These are phyloP conservation scores for Tethea ocularis DNA, from an alignment of 2,888 invertebrate species.

Conservation along the genomic window DNA sequence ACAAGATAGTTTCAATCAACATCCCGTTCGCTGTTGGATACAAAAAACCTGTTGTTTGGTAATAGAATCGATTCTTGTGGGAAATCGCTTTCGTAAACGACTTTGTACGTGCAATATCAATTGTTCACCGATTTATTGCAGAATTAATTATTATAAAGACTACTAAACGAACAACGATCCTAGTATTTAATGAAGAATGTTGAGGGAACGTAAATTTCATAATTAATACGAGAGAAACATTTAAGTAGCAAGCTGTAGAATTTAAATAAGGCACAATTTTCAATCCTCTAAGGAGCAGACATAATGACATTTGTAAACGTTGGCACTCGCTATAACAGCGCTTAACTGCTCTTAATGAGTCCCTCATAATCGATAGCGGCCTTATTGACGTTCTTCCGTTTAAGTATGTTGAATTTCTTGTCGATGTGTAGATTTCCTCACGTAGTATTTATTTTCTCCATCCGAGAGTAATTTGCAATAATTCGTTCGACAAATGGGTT, in stretches of 20 bases:
- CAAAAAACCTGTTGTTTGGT: slow-evolving; percentile 38
- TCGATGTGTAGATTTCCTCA: not conserved
- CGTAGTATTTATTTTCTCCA: not conserved
- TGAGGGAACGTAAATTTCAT: slow-evolving; percentile 1
- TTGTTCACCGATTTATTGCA: slow-evolving; percentile 8
- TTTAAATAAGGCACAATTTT: not conserved
- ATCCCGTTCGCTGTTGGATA: slow-evolving; percentile 25
- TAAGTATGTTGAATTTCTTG: slow-evolving; percentile 4
- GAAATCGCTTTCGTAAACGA: slow-evolving; percentile 34
- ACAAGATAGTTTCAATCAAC: slow-evolving; percentile 26
- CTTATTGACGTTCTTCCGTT: slow-evolving; percentile 11
- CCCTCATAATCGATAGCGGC: slow-evolving; percentile 1
- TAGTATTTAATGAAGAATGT: not conserved
- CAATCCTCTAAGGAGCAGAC: not conserved
- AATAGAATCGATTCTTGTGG: slow-evolving; percentile 37
- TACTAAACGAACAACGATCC: not conserved
- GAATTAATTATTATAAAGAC: not conserved
- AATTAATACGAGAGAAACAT: slow-evolving; percentile 8
- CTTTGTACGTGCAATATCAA: slow-evolving; percentile 21
- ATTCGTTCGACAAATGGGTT: not conserved
- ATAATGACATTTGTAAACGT: slow-evolving; percentile 13
- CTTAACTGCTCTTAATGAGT: slow-evolving; percentile 11
- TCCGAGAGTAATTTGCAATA: slow-evolving; percentile 4
- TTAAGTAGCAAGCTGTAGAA: not conserved
- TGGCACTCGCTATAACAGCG: slow-evolving; percentile 8